A percentile compares a stretch with the other conserved stretches of the same genome.
phyloP scores from a whole-genome alignment of 2,113 vertebrate genomes.

The Chinchilla lanigera region DNA sequence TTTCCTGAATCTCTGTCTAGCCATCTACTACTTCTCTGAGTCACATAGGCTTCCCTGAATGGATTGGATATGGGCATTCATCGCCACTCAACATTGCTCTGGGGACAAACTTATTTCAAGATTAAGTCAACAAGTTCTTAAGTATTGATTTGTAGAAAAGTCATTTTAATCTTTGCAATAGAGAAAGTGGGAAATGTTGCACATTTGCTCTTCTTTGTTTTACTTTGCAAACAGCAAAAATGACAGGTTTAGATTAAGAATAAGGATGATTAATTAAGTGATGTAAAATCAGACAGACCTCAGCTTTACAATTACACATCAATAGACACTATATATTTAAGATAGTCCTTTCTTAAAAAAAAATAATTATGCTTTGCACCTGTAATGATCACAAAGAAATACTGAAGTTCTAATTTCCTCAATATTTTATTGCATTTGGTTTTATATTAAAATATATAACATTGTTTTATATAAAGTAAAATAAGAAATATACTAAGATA shows the following conservation, averaged over 20 bases:
- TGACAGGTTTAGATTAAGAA: background rate
- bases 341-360: background rate
- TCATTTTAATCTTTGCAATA: background rate
- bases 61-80: too few species aligned
- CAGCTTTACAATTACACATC: background rate
- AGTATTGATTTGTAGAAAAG: background rate
- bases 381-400: background rate
- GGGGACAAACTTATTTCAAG: background rate
- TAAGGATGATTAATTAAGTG: background rate
- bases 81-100: background rate
- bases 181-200: background rate
- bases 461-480: slow-evolving; percentile 30
- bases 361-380: background rate
- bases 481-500: background rate
- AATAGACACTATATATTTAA: background rate
- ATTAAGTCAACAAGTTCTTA: background rate
- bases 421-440: background rate
- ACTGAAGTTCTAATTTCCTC: background rate
- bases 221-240: background rate
- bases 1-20: background rate
- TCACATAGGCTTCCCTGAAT: background rate
- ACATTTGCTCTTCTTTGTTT: background rate
- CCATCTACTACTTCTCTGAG: background rate
- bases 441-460: background rate
- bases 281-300: background rate